A percentile compares a stretch with the other conserved stretches of the same genome.
phyloP scores from a whole-genome alignment of 2,113 vertebrate genomes.

The Echinops telfairi region DNA sequence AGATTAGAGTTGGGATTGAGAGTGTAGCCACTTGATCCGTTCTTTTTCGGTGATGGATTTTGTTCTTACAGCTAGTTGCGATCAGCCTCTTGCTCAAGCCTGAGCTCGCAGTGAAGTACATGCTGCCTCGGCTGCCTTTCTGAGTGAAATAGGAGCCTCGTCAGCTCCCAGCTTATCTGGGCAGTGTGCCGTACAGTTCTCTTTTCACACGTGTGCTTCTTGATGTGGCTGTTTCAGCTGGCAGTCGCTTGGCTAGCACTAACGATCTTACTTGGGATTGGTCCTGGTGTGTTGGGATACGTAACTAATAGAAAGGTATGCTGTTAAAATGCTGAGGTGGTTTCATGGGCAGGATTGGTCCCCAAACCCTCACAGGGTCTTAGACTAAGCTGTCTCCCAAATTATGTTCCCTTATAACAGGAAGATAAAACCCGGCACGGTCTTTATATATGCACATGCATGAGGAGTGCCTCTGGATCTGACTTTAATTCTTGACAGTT shows the following conservation, averaged over 20 bases:
- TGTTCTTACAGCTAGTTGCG: constrained; percentile 1
- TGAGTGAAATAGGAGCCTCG: constrained; percentile 6
- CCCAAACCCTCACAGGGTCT: background rate
- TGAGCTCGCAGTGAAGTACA: background rate
- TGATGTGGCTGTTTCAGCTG: no score
- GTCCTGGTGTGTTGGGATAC: background rate
- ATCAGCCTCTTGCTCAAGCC: background rate
- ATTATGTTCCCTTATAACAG: background rate
- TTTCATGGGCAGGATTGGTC: background rate
- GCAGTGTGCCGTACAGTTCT: background rate
- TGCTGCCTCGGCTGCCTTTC: background rate
- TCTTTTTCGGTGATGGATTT: background rate
- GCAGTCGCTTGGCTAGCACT: background rate
- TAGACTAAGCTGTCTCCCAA: background rate
- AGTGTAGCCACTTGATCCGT: background rate
- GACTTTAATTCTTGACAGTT: constrained; percentile 69
- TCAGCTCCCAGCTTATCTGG: constrained; percentile 9
- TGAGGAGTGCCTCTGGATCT: background rate
- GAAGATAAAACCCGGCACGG: background rate
- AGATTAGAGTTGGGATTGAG: background rate
- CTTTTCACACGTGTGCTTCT: no score
- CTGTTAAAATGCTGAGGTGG: background rate
- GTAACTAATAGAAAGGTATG: background rate
- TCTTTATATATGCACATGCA: background rate
- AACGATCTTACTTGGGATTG: background rate